Evolutionary conservation across 2,888 invertebrate species (phyloP).

Genomic region (Drosophila macrospina): DNA sequence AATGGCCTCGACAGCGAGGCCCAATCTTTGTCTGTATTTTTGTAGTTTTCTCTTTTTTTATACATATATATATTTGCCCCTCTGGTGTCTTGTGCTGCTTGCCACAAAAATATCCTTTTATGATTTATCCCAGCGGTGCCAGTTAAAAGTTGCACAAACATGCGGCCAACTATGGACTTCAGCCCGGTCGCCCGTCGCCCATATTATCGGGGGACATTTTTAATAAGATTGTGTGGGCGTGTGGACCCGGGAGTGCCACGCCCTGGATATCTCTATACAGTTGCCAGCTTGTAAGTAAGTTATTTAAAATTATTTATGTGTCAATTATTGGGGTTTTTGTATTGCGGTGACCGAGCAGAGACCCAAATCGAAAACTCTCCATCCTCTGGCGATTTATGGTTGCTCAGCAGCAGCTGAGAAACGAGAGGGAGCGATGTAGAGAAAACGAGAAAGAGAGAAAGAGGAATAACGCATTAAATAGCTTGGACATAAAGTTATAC

Average conservation of each 20-base stretch:
- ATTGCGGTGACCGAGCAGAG: conserved; percentile 15
- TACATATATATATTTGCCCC: neutral
- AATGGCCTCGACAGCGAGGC: conserved; percentile 40
- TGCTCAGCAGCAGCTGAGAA: neutral
- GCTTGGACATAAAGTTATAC: conserved; percentile 43
- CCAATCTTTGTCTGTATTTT: conserved; percentile 21
- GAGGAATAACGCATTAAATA: conserved; percentile 30
- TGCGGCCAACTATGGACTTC: conserved; percentile 50
- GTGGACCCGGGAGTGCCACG: conserved; percentile 15
- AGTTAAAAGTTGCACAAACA: conserved; percentile 70
- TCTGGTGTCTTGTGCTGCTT: conserved; percentile 24
- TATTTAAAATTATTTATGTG: conserved; percentile 77
- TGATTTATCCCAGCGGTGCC: conserved; percentile 77
- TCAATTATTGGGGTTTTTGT: conserved; percentile 66
- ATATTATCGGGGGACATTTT: conserved; percentile 70
- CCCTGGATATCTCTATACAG: conserved; percentile 25
- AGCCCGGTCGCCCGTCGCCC: conserved; percentile 6
- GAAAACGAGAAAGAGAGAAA: no score
- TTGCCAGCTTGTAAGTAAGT: conserved; percentile 50
- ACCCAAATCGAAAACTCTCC: conserved; percentile 48
- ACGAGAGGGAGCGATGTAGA: neutral
- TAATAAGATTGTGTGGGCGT: conserved; percentile 76
- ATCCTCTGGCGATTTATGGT: conserved; percentile 40
- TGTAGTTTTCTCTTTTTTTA: no score
- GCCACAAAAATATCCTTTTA: conserved; percentile 71